Evolutionary conservation across 2,888 invertebrate genomes (phyloP).

Genomic region (Panorpa germanica): DNA sequence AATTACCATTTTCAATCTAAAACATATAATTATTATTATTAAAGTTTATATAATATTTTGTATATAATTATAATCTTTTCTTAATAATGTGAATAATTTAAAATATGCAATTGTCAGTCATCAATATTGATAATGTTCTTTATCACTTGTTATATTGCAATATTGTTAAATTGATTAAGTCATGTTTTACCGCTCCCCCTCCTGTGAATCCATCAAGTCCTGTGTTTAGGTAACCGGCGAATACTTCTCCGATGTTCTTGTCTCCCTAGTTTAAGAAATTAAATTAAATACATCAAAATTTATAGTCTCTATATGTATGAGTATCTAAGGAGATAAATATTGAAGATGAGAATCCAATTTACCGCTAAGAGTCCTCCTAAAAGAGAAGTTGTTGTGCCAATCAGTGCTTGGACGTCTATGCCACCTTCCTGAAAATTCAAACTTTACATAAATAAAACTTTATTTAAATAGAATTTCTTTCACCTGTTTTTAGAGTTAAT

Average conservation of each 20-base stretch:
- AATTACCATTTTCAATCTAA: slow-evolving; percentile 23
- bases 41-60: slow-evolving; percentile 1
- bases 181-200: not conserved
- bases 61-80: slow-evolving; percentile 9
- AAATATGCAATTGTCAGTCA: no score
- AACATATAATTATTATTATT: slow-evolving; percentile 3
- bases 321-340: not conserved
- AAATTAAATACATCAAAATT: slow-evolving; percentile 1
- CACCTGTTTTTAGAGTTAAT: not conserved
- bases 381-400: slow-evolving; percentile 20
- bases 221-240: slow-evolving; percentile 22
- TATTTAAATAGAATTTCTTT: slow-evolving; percentile 11
- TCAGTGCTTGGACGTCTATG: slow-evolving; percentile 20
- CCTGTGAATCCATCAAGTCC: slow-evolving; percentile 22
- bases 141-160: no score
- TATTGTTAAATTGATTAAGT: no score
- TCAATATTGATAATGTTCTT: no score
- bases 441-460: no score
- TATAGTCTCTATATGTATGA: no score
- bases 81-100: no score
- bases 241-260: slow-evolving; percentile 22
- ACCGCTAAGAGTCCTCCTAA: slow-evolving; percentile 20
- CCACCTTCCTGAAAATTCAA: no score
- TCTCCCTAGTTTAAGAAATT: slow-evolving; percentile 16
- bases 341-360: slow-evolving; percentile 7